These are phyloP conservation scores for Branchipolynoe longqiensis DNA, from an alignment of 2,888 invertebrate genomes.

Conservation along the genomic window DNA sequence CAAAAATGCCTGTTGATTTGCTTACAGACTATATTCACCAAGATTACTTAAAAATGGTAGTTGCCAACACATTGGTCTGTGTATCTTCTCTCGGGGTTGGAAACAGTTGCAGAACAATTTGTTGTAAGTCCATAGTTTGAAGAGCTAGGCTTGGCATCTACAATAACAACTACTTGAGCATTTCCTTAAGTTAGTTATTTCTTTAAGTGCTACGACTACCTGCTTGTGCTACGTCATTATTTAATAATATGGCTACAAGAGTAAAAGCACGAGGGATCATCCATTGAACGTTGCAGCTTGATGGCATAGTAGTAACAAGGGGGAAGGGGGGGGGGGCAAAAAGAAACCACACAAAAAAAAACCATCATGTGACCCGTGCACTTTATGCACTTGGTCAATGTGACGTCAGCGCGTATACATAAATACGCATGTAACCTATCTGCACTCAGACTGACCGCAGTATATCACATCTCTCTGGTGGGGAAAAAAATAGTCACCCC, in stretches of 20 bases:
- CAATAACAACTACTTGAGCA: conserved; percentile 61
- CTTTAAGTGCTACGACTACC: conserved; percentile 56
- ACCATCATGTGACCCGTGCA: conserved; percentile 41
- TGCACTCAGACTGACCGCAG: conserved; percentile 34
- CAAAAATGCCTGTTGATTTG: conserved; percentile 63
- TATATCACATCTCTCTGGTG: conserved; percentile 52
- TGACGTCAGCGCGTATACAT: not conserved
- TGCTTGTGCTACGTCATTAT: conserved; percentile 51
- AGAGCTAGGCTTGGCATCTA: conserved; percentile 59
- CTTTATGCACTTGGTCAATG: conserved; percentile 6
- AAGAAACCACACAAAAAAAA: no score
- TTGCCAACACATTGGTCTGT: conserved; percentile 58
- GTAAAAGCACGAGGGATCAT: conserved; percentile 50
- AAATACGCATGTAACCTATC: not conserved
- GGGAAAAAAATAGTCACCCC: conserved; percentile 34
- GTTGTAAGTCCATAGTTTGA: conserved; percentile 59
- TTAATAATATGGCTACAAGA: conserved; percentile 53
- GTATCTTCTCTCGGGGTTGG: conserved; percentile 58
- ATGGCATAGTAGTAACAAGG: conserved; percentile 44
- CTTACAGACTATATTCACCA: conserved; percentile 62
- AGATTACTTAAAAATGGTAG: conserved; percentile 62
- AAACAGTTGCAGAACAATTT: conserved; percentile 61
- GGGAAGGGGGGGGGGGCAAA: no score
- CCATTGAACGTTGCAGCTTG: conserved; percentile 51
- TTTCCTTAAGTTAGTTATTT: conserved; percentile 60